Evolutionary conservation across 2,888 invertebrate species (phyloP).

Genomic region (Omphaloscelis lunosa): DNA sequence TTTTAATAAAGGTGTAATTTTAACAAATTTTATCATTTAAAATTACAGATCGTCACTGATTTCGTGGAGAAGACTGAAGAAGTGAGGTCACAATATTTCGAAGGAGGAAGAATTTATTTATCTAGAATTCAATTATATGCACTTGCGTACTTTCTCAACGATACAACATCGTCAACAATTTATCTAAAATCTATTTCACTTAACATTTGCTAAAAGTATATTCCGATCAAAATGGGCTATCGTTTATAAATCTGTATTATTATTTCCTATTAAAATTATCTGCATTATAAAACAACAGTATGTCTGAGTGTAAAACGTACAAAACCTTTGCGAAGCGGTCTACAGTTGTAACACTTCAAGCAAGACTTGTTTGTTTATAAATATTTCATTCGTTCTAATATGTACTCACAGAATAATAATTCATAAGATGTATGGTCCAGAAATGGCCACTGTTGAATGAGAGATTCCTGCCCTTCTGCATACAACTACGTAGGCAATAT

Average conservation of each 20-base stretch:
- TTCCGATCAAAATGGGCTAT: constrained; percentile 22
- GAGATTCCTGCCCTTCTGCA: background rate
- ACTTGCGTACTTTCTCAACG: constrained; percentile 22
- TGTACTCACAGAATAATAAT: constrained; percentile 36
- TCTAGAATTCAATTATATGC: constrained; percentile 29
- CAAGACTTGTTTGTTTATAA: constrained; percentile 24
- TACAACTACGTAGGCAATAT: background rate
- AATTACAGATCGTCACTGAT: constrained; percentile 5
- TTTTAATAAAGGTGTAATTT: background rate
- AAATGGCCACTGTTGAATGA: background rate
- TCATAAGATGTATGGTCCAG: constrained; percentile 4
- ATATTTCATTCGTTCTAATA: constrained; percentile 25
- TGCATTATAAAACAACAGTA: constrained; percentile 59
- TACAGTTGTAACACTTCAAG: constrained; percentile 34
- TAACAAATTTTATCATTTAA: background rate
- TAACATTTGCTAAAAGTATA: constrained; percentile 23
- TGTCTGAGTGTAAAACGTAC: constrained; percentile 36
- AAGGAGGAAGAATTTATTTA: constrained; percentile 9
- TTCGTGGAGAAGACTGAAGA: background rate
- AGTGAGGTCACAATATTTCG: constrained; percentile 17
- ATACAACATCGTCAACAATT: constrained; percentile 26
- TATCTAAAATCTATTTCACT: constrained; percentile 30
- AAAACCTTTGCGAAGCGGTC: constrained; percentile 40
- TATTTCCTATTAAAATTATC: constrained; percentile 52
- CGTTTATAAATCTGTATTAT: constrained; percentile 26